Percentiles rank a stretch among this genome's conserved stretches.
phyloP scores from a whole-genome alignment of 1,140 invertebrate species.

The Tribolium madens region DNA sequence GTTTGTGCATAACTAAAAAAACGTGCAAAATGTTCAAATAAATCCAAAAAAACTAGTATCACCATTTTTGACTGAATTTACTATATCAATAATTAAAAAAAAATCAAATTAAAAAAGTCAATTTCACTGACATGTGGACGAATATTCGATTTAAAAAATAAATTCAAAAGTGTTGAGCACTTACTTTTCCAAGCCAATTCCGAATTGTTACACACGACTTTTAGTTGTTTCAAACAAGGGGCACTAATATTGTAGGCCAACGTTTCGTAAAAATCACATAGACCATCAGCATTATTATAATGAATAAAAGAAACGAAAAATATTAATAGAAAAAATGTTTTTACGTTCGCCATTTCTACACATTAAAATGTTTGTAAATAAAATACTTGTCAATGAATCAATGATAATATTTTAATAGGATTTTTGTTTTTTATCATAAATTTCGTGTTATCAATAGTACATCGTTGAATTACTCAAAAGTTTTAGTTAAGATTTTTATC shows the following conservation, averaged over 20 bases:
- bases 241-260: not conserved
- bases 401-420: not conserved
- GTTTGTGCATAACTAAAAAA: too few relatives aligned
- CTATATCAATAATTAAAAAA: too few relatives aligned
- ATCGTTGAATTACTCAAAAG: not conserved
- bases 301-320: not conserved
- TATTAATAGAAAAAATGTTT: not conserved
- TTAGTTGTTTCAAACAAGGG: constrained; percentile 3
- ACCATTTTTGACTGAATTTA: too few relatives aligned
- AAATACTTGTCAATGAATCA: not conserved
- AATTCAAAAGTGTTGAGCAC: too few relatives aligned
- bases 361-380: not conserved
- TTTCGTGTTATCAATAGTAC: not conserved
- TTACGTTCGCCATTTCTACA: not conserved
- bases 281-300: not conserved
- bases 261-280: not conserved
- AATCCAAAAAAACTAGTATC: too few relatives aligned
- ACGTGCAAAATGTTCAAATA: too few relatives aligned
- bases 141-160: too few relatives aligned
- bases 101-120: too few relatives aligned
- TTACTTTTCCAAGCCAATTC: constrained; percentile 2
- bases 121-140: too few relatives aligned
- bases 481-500: not conserved
- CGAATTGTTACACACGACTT: not conserved
- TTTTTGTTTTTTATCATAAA: not conserved